Base-by-base conservation (phyloP, 2,113 vertebrate genomes). In the Zeus faber region DNA sequence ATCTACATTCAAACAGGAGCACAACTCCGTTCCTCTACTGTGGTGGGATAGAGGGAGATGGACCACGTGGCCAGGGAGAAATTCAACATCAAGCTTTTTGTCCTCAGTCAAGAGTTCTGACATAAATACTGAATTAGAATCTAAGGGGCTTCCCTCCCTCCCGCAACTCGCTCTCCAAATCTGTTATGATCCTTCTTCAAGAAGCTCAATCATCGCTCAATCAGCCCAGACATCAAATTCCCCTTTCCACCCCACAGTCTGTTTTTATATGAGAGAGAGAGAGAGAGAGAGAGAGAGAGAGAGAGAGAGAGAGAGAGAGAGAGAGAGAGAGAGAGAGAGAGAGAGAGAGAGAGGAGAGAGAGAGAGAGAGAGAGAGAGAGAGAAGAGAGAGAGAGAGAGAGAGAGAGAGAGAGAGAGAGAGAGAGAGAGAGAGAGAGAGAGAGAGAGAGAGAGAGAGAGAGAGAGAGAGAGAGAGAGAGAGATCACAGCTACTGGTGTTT, bases 1-100 rank as follows among this genome's bases (percentile, higher is more conserved):
- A 77, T 77, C 67, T 77, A 85, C 77, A 82, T 77, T 83, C 74
- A 70, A 65, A 81, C 74, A 74, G 65, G 67, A 65, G 57, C 14
- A 4, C 61, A 25, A 77, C 63, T 75, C 59, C 65, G 63, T 66
- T 53, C 49, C 54, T 44, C 37, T 29, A 62, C 69, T 55, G 48
- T 56, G 44, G 54, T n/a, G 11, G 54, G 63, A 64, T n/a, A 66
- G 59, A 72, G 39, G 47, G 63, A 70, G 67, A 43, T 55, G 22
- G 59, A 69, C 54, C 49, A 29, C 57, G 65, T 71, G 76, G 33
- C 29, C 71, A 64, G 46, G 49, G 48, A 27, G 58, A 60, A 69
- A 65, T 77, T 74, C 66, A 60, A 72, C 65, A 69, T 77, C 48
- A 54, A 70, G 67, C 63, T 49, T 63, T 62, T 62, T 43, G 61